Evolutionary conservation across 1,140 invertebrate genomes (phyloP).

Genomic region (Megathymus violae): DNA sequence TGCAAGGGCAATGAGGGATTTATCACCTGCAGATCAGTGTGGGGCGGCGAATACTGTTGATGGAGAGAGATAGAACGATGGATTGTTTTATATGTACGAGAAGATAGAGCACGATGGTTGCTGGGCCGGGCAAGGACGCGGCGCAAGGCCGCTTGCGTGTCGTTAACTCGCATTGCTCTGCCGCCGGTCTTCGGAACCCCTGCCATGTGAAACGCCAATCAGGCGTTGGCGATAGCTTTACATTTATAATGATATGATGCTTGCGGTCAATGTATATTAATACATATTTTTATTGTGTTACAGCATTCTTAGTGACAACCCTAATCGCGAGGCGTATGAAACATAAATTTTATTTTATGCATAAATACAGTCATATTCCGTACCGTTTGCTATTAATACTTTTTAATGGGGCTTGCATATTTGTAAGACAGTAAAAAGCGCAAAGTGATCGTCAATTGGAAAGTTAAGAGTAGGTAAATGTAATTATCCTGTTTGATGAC

Average conservation of each 20-base stretch:
- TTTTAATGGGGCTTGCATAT: neutral
- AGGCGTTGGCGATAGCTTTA: constrained; percentile 38
- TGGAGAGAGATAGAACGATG: constrained; percentile 45
- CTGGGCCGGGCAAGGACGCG: constrained; percentile 66
- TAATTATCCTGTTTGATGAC: neutral
- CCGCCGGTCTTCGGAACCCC: constrained; percentile 46
- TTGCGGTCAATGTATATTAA: constrained; percentile 6
- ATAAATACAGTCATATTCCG: neutral
- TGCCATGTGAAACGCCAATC: constrained; percentile 51
- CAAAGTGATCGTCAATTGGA: neutral
- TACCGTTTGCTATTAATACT: neutral
- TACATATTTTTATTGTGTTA: neutral
- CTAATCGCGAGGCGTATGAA: neutral
- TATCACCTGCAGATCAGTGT: constrained; percentile 66
- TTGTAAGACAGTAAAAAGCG: neutral
- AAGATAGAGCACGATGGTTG: constrained; percentile 39
- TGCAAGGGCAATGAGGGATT: constrained; percentile 69
- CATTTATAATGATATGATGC: constrained; percentile 11
- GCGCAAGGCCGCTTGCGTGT: constrained; percentile 67
- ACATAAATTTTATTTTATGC: neutral
- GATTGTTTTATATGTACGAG: constrained; percentile 40
- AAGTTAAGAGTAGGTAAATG: neutral
- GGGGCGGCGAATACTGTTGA: constrained; percentile 53
- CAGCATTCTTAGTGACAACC: neutral
- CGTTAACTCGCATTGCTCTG: constrained; percentile 54